These are phyloP conservation scores for Kuschelorhynchus macadamiae DNA, from an alignment of 2,888 invertebrate species.

Conservation along the genomic window DNA sequence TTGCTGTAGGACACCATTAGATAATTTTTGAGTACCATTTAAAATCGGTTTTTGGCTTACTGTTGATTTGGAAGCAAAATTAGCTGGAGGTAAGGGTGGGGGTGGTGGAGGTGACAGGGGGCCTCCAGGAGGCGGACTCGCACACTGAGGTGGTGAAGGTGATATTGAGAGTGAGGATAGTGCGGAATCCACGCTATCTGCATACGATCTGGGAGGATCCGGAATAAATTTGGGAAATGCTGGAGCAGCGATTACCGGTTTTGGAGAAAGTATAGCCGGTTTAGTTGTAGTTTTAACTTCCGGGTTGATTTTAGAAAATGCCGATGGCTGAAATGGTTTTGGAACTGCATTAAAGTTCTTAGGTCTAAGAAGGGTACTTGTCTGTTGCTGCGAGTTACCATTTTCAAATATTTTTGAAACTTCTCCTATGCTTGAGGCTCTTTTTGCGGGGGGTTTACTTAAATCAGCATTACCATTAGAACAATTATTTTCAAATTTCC, in stretches of 20 bases:
- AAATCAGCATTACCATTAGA: conserved; percentile 3
- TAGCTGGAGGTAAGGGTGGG: conserved; percentile 55
- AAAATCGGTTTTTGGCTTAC: conserved; percentile 15
- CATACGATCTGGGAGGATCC: conserved; percentile 21
- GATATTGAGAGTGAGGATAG: conserved; percentile 44
- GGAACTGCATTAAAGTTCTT: conserved; percentile 49
- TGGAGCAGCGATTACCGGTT: conserved; percentile 38
- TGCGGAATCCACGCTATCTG: conserved; percentile 44
- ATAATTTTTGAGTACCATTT: background rate
- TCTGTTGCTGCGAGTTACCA: conserved; percentile 22
- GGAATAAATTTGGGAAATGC: conserved; percentile 27
- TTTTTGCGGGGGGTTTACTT: conserved; percentile 30
- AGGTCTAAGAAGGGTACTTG: conserved; percentile 24
- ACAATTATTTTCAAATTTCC: conserved; percentile 50
- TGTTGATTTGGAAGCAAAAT: conserved; percentile 30
- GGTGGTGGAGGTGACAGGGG: conserved; percentile 10
- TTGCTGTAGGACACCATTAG: conserved; percentile 3
- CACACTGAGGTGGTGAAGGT: conserved; percentile 45
- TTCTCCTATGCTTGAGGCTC: conserved; percentile 52
- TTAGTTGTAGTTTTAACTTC: conserved; percentile 16
- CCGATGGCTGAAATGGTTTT: conserved; percentile 41
- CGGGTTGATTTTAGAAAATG: conserved; percentile 1
- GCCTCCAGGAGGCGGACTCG: conserved; percentile 41
- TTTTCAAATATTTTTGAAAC: conserved; percentile 53
- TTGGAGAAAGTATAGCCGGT: conserved; percentile 46